These are phyloP conservation scores for Caenorhabditis becei DNA, from an alignment of 2,888 invertebrate species.

Conservation along the genomic window DNA sequence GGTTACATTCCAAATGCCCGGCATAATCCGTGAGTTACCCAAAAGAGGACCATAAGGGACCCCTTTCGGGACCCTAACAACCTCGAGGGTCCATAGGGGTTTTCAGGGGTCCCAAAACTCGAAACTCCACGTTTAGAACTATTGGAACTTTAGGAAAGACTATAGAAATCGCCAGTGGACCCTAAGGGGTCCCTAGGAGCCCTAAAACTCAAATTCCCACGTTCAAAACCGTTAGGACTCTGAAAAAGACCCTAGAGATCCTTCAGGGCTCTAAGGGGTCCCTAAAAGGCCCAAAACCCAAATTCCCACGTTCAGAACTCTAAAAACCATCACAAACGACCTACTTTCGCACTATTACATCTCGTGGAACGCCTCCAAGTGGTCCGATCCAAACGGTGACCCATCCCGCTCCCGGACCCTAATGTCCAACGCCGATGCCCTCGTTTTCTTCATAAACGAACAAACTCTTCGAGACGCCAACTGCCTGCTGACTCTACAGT, in stretches of 20 bases:
- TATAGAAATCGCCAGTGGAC: too few relatives aligned
- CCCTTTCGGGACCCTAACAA: too few relatives aligned
- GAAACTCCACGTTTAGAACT: too few relatives aligned
- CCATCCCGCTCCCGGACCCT: constrained; percentile 23
- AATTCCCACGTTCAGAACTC: constrained; percentile 46
- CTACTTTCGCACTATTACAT: constrained; percentile 73
- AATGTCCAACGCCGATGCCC: constrained; percentile 59
- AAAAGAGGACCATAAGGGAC: too few relatives aligned
- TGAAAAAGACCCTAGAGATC: too few relatives aligned
- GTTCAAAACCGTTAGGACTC: too few relatives aligned
- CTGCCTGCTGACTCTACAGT: constrained; percentile 73
- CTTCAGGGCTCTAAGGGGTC: too few relatives aligned
- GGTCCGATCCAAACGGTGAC: constrained; percentile 35
- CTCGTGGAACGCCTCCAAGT: constrained; percentile 55
- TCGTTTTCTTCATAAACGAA: constrained; percentile 75
- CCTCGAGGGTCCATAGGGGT: too few relatives aligned
- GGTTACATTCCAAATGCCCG: constrained; percentile 44
- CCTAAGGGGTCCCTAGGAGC: too few relatives aligned
- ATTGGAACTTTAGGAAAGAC: too few relatives aligned
- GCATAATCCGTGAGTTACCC: constrained; percentile 60
- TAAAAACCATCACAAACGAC: constrained; percentile 68
- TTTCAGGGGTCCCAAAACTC: too few relatives aligned
- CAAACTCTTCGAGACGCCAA: constrained; percentile 71
- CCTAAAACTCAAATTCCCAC: too few relatives aligned
- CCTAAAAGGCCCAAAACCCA: neutral